Evolutionary conservation across 2,888 invertebrate species (phyloP), one percentile per base, ranked within the genome.

Genomic region (Drosophila anomalata): DNA sequence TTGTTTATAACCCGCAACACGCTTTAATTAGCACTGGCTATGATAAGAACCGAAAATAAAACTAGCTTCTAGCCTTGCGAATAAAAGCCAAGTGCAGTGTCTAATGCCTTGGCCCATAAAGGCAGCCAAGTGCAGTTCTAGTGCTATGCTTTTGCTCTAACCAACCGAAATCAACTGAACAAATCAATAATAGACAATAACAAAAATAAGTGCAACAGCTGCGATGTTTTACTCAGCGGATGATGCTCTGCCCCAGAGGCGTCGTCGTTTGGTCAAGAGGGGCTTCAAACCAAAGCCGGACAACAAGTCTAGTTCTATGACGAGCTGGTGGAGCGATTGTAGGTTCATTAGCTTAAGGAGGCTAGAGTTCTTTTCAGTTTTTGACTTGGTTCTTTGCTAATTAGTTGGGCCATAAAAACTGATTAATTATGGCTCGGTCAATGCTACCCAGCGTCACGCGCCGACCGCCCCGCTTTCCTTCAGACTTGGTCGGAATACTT

Each of bases 301-400:
- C 20, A 47, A 70, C 24, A 53, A 61, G 51, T 61, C 63, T 17
- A 76, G 47, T 8, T 46, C 75, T n/a, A 12, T 50, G 33, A 74
- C 66, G 56, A 85, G 75, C 56, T 90, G 90, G 90, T 90, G 90
- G 90, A 84, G 79, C 47, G 83, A 90, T 50, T 90, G 90, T 90
- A 90, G 60, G 90, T 87, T 63, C 57, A 75, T 68, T 68, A 53
- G 52, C 63, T 52, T 39, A 53, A 56, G 51, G 65, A 70, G 73
- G n/a, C 36, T 44, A 31, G 47, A 22, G 42, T 47, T 69, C 46
- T 20, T 12, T 14, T 31, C 14, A 22, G 33, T 55, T 72, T 48
- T 29, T 17, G 41, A 55, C 54, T 46, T 47, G n/a, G 54, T 62
- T 70, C 50, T 67, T 68, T 51, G 70, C 62, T 51, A 69, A 75